phyloP scores from a whole-genome alignment of 2,113 vertebrate genomes.

The Enhydra lutris region DNA sequence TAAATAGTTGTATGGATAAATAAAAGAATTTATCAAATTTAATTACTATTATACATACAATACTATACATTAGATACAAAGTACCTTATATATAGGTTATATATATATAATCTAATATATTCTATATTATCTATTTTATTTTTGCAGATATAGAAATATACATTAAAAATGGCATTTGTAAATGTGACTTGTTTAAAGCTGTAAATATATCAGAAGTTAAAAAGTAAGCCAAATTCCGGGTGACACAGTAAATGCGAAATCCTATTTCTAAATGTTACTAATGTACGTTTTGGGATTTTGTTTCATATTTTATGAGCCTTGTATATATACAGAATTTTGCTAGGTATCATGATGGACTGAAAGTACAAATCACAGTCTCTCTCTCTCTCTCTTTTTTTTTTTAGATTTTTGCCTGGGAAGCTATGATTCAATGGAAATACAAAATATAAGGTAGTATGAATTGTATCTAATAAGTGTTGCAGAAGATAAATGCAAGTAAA shows the following conservation, averaged over 20 bases:
- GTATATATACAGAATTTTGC: not conserved
- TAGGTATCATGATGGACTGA: not conserved
- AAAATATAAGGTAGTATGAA: not conserved
- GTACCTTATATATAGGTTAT: not conserved
- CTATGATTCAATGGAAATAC: not conserved
- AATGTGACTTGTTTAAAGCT: not conserved
- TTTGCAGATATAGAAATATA: not conserved
- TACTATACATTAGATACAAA: not conserved
- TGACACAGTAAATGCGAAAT: not conserved
- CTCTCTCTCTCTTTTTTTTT: not conserved
- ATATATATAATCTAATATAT: not conserved
- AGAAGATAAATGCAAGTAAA: not conserved
- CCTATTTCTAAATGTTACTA: not conserved
- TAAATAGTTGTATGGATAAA: not conserved
- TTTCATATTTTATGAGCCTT: not conserved
- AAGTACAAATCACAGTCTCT: not conserved
- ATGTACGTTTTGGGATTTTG: not conserved
- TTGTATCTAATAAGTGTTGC: not conserved
- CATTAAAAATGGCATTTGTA: not conserved
- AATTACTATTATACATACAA: not conserved
- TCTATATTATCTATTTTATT: not conserved
- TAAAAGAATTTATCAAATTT: not conserved
- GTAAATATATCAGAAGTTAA: not conserved
- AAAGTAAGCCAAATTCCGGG: not conserved
- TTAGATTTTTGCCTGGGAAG: not conserved